Percentiles rank a stretch among this genome's conserved stretches.
Conservation (phyloP, 2,797 vertebrate genomes). For the Chiroxiphia lanceolata region DNA sequence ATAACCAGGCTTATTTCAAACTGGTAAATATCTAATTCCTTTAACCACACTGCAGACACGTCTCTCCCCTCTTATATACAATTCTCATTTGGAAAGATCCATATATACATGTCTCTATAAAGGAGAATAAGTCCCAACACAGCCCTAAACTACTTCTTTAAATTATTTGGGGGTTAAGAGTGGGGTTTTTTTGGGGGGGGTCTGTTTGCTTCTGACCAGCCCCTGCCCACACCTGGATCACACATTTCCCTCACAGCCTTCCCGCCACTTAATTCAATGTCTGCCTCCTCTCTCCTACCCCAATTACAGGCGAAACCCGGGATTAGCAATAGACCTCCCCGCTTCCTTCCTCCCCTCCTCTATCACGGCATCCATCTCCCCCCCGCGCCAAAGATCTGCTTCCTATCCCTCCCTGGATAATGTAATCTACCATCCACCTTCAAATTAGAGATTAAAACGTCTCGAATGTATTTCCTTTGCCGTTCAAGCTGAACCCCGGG, state of each 20-base stretch:
- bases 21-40: slow-evolving; percentile 93
- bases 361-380: background rate
- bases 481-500: background rate
- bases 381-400: background rate
- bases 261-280: background rate
- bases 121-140: background rate
- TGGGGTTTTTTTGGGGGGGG: fast-evolving
- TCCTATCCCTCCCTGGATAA: background rate
- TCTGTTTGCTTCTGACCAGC: background rate
- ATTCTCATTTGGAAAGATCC: background rate
- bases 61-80: slow-evolving; percentile 43
- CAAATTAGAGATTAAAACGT: background rate
- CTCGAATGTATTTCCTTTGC: background rate
- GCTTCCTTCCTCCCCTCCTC: background rate
- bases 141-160: background rate
- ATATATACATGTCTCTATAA: background rate
- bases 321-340: background rate
- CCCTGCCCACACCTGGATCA: background rate
- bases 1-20: slow-evolving; percentile 88
- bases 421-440: background rate
- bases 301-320: background rate
- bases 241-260: background rate
- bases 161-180: background rate
- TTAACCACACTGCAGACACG: slow-evolving; percentile 78
- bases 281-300: background rate